phyloP scores from a whole-genome alignment of 2,888 invertebrate species.

The Lycaena phlaeas region DNA sequence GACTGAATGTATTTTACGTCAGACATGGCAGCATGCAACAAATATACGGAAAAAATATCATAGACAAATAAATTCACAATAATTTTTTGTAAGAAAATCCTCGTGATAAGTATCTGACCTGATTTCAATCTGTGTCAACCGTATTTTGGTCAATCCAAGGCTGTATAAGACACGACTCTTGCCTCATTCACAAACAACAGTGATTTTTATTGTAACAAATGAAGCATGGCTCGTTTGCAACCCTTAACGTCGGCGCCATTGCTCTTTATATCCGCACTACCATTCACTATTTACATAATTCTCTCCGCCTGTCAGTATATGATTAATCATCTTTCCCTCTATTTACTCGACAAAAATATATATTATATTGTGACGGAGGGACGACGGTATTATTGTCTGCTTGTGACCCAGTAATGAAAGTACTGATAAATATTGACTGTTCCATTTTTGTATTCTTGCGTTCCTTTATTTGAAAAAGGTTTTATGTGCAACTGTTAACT shows the following conservation, averaged over 20 bases:
- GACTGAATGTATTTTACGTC: no score
- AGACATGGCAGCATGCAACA: no score
- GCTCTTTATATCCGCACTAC: conserved; percentile 9
- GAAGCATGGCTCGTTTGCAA: conserved; percentile 10
- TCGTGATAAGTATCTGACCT: no score
- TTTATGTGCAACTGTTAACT: no score
- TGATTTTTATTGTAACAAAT: conserved; percentile 4
- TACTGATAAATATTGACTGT: background rate
- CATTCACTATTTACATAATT: conserved; percentile 24
- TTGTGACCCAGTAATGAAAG: conserved; percentile 1
- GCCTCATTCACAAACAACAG: background rate
- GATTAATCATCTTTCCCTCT: conserved; percentile 22
- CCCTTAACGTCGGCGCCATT: conserved; percentile 8
- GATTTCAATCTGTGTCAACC: no score
- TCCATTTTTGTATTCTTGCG: background rate
- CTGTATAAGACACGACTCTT: background rate
- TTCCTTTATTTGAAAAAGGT: no score
- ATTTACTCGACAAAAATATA: conserved; percentile 4
- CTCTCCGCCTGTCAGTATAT: conserved; percentile 19
- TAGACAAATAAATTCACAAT: no score
- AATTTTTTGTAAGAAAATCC: no score
- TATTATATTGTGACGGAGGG: background rate
- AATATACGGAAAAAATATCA: no score
- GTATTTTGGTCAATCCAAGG: no score
- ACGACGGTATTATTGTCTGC: background rate